A percentile compares a stretch with the other conserved stretches of the same genome.
These are phyloP conservation scores for Macropus fuliginosus DNA, from an alignment of 2,797 vertebrate species.

Conservation along the genomic window DNA sequence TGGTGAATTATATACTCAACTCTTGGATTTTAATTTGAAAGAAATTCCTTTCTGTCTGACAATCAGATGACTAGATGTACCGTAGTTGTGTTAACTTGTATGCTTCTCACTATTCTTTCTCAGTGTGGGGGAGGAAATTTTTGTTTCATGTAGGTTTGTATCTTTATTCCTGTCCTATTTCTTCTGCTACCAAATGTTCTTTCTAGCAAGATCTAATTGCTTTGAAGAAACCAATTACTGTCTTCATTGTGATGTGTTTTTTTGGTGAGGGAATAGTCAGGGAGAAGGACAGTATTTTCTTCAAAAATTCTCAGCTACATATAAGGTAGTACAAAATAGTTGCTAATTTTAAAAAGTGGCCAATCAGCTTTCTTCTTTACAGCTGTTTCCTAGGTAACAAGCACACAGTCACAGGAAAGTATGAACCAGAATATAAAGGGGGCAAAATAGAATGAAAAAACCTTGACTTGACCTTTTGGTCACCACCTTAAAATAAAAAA, in stretches of 20 bases:
- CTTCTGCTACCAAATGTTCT: constrained; percentile 10
- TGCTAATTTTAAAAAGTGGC: constrained; percentile 73
- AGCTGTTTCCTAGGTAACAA: constrained; percentile 78
- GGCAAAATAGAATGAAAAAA: constrained; percentile 56
- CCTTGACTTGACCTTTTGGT: constrained; percentile 53
- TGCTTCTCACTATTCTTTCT: not conserved
- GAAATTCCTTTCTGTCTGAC: rapidly evolving
- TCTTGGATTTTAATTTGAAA: not conserved
- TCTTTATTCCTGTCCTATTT: constrained; percentile 33
- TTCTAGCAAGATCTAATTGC: not conserved
- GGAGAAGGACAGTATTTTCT: constrained; percentile 32
- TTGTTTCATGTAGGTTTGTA: constrained; percentile 17
- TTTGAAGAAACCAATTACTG: not conserved
- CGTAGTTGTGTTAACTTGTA: not conserved
- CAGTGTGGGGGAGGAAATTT: not conserved
- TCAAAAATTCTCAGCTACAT: constrained; percentile 13
- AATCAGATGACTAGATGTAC: not conserved
- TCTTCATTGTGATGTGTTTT: constrained; percentile 16
- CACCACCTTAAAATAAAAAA: constrained; percentile 39
- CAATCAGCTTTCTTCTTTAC: constrained; percentile 69
- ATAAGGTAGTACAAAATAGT: constrained; percentile 40
- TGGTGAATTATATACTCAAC: not conserved
- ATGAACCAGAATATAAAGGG: constrained; percentile 28
- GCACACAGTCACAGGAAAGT: constrained; percentile 52
- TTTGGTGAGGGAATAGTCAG: not conserved